Evolutionary conservation across 2,113 vertebrate species (phyloP).

Genomic region (Tetrao urogallus): DNA sequence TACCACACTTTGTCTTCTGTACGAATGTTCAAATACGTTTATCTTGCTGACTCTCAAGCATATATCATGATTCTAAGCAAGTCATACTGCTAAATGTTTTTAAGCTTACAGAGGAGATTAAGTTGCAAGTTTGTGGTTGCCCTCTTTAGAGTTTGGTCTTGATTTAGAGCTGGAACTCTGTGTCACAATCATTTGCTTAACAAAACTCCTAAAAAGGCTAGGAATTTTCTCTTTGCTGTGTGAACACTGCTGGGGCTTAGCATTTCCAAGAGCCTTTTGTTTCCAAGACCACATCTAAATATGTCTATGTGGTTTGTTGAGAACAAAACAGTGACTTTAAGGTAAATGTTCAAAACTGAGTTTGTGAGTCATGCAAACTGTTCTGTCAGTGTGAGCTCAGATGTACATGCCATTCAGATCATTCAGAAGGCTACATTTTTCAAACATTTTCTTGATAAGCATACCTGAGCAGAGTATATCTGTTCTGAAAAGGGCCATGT

Average conservation of each 20-base stretch:
- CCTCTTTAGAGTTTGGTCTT: background rate
- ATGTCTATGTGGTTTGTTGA: background rate
- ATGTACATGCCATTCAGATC: background rate
- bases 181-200: background rate
- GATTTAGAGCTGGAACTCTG: background rate
- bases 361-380: background rate
- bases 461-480: background rate
- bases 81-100: background rate
- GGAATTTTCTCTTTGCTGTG: background rate
- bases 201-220: background rate
- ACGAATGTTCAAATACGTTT: background rate
- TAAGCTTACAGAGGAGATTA: background rate
- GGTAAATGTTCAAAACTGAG: background rate
- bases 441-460: background rate
- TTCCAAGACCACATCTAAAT: background rate
- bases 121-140: background rate
- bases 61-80: background rate
- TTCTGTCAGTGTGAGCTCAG: background rate
- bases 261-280: background rate
- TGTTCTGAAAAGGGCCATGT: background rate
- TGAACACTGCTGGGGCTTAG: background rate
- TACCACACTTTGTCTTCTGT: background rate
- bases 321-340: background rate
- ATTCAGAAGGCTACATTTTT: background rate
- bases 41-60: background rate